Conservation (phyloP, 2,888 invertebrate species). For the Nephrocerus scutellatus region DNA sequence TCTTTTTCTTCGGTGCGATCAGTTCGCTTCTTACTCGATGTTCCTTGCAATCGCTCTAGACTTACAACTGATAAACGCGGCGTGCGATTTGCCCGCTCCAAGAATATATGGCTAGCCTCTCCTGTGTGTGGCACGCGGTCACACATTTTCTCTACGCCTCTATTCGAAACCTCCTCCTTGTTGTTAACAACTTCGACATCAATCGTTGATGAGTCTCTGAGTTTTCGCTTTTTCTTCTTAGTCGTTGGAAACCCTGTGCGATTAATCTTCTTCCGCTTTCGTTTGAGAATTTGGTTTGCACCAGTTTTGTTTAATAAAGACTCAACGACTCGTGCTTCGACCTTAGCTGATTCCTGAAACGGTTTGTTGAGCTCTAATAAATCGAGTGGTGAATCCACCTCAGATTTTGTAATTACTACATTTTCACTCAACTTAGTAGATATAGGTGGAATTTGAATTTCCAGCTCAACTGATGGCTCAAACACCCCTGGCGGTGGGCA, state of each 20-base stretch:
- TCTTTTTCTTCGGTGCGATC: slow-evolving; percentile 22
- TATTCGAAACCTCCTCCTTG: slow-evolving; percentile 11
- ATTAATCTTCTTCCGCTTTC: slow-evolving; percentile 71
- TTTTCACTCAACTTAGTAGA: slow-evolving; percentile 52
- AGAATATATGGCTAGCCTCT: slow-evolving; percentile 60
- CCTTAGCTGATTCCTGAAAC: slow-evolving; percentile 27
- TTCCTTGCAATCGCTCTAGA: slow-evolving; percentile 54
- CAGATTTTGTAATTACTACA: slow-evolving; percentile 48
- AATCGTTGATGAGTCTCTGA: too few relatives aligned
- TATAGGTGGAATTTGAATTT: slow-evolving; percentile 57
- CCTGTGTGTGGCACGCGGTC: slow-evolving; percentile 65
- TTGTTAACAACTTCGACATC: slow-evolving; percentile 9
- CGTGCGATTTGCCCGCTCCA: slow-evolving; percentile 52
- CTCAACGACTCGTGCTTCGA: slow-evolving; percentile 36
- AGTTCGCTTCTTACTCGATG: slow-evolving; percentile 40
- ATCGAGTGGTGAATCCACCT: slow-evolving; percentile 47
- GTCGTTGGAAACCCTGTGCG: slow-evolving; percentile 81
- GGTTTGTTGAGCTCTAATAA: slow-evolving; percentile 32
- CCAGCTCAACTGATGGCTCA: slow-evolving; percentile 61
- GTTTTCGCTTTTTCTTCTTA: slow-evolving; percentile 71
- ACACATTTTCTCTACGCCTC: slow-evolving; percentile 40
- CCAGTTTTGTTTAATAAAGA: slow-evolving; percentile 43
- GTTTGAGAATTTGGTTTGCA: slow-evolving; percentile 47
- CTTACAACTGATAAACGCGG: slow-evolving; percentile 57
- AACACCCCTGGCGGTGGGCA: slow-evolving; percentile 61